phyloP scores from a whole-genome alignment of 1,140 invertebrate genomes.

The Babylonia areolata region DNA sequence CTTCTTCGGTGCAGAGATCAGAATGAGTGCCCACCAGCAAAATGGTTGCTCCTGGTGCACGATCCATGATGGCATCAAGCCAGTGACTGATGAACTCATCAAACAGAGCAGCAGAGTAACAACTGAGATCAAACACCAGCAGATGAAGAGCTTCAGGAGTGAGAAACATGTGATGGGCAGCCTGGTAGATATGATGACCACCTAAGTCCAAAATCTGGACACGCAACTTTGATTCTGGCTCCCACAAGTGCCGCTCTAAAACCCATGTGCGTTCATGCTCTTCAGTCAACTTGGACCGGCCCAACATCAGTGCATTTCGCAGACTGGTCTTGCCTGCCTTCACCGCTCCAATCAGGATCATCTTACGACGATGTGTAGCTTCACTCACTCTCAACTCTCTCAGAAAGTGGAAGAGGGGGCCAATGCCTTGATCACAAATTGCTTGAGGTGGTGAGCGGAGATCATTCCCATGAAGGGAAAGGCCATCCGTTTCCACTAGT shows the following conservation, averaged over 20 bases:
- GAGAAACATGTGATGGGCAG: conserved; percentile 75
- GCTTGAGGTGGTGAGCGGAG: conserved; percentile 68
- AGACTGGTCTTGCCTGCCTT: conserved; percentile 72
- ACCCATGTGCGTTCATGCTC: conserved; percentile 72
- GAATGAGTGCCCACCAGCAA: conserved; percentile 68
- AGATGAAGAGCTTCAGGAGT: conserved; percentile 75
- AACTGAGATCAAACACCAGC: conserved; percentile 74
- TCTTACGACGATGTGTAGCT: conserved; percentile 68
- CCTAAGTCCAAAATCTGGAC: conserved; percentile 75
- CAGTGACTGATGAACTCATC: conserved; percentile 65
- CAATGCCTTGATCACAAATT: conserved; percentile 66
- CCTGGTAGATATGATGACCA: conserved; percentile 73
- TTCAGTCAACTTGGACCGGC: conserved; percentile 62
- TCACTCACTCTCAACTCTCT: conserved; percentile 62
- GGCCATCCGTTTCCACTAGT: conserved; percentile 55
- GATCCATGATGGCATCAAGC: conserved; percentile 70
- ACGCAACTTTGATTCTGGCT: conserved; percentile 65
- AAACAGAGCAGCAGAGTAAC: conserved; percentile 57
- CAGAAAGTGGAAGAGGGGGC: conserved; percentile 60
- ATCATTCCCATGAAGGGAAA: conserved; percentile 65
- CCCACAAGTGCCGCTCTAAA: conserved; percentile 70
- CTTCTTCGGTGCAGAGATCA: conserved; percentile 61
- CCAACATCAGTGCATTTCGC: conserved; percentile 63
- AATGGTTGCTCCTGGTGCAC: conserved; percentile 67
- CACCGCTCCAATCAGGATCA: conserved; percentile 70